Evolutionary conservation across 2,113 vertebrate genomes (phyloP).

Genomic region (Herpailurus yagouaroundi): DNA sequence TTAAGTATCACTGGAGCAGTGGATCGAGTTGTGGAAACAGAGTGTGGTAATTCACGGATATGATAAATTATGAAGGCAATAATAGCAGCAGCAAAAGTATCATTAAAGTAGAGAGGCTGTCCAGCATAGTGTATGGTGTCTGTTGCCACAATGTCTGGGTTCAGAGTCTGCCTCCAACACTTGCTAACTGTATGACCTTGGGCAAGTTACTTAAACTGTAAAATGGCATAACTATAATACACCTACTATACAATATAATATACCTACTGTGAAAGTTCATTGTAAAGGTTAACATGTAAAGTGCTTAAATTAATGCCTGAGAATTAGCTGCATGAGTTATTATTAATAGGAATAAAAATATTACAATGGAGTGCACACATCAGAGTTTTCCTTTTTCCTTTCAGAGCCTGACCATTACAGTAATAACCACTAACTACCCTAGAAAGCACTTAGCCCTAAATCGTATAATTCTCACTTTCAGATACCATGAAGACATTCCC

Average conservation of each 20-base stretch:
- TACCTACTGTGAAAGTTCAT: neutral
- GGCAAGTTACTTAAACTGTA: neutral
- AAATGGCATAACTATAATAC: neutral
- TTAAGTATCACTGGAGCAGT: neutral
- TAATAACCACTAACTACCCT: neutral
- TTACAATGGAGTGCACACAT: neutral
- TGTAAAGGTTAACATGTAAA: neutral
- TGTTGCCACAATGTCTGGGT: neutral
- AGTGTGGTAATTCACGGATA: neutral
- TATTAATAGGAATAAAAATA: neutral
- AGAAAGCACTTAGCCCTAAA: neutral
- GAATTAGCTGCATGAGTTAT: neutral
- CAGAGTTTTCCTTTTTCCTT: neutral
- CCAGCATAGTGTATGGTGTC: too few species aligned
- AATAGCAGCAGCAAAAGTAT: neutral
- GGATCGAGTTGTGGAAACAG: neutral
- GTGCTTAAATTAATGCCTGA: neutral
- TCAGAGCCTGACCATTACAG: neutral
- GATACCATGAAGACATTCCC: neutral
- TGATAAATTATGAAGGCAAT: neutral
- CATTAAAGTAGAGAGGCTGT: neutral
- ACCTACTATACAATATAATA: neutral
- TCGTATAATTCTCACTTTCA: neutral
- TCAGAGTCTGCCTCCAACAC: neutral
- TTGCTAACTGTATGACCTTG: neutral